These are phyloP conservation scores for Mythimna albipuncta DNA, from an alignment of 2,888 invertebrate species.

Conservation along the genomic window DNA sequence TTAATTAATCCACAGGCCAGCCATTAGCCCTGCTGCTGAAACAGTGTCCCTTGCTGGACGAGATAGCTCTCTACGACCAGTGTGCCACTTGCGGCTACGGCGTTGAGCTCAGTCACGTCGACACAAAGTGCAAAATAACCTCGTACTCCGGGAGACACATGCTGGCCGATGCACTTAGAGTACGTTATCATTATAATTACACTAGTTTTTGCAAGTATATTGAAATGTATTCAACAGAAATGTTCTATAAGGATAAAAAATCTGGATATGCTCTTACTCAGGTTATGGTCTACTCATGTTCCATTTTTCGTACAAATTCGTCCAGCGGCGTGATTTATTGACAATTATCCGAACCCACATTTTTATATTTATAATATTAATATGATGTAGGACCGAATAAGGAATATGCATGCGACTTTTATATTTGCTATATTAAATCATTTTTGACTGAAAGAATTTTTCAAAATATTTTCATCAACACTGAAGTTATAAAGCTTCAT, in stretches of 20 bases:
- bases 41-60: conserved; percentile 86
- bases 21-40: conserved; percentile 85
- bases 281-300: background rate
- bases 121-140: conserved; percentile 85
- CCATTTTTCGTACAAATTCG: background rate
- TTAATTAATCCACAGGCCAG: conserved; percentile 75
- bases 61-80: conserved; percentile 85
- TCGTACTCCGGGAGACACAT: conserved; percentile 84
- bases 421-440: too few relatives aligned
- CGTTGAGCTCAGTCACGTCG: conserved; percentile 87
- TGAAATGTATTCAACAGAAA: background rate
- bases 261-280: background rate
- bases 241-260: background rate
- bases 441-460: too few relatives aligned
- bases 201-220: background rate
- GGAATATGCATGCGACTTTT: too few relatives aligned
- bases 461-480: too few relatives aligned
- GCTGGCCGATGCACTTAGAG: conserved; percentile 84
- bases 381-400: background rate
- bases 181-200: conserved; percentile 54
- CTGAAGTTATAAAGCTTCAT: too few relatives aligned
- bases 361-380: background rate
- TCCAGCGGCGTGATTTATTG: background rate
- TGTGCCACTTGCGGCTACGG: conserved; percentile 84
- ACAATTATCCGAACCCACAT: background rate